Evolutionary conservation across 2,797 vertebrate species (phyloP).

Genomic region (Peromyscus attwateri): DNA sequence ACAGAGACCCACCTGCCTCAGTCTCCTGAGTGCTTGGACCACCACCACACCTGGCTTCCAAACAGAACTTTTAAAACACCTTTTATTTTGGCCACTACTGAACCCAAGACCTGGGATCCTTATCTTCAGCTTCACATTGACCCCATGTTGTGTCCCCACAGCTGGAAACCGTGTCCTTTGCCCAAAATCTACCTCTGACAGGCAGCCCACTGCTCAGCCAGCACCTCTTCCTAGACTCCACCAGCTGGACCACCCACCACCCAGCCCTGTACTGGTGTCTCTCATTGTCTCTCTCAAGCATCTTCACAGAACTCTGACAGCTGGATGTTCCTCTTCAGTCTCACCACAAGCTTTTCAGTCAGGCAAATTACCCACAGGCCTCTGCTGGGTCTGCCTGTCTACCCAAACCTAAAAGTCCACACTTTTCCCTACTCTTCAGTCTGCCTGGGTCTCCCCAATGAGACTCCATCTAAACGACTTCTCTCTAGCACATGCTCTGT

Average conservation of each 20-base stretch:
- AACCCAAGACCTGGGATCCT: background rate
- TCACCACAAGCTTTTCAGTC: background rate
- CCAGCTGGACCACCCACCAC: background rate
- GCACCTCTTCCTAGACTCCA: background rate
- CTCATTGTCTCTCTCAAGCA: background rate
- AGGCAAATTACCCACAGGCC: background rate
- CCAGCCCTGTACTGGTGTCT: background rate
- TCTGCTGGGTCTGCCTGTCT: background rate
- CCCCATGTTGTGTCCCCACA: background rate
- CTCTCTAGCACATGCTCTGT: too few relatives aligned
- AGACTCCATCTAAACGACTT: background rate
- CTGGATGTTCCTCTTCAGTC: background rate
- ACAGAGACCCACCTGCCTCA: background rate
- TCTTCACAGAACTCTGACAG: background rate
- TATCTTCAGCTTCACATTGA: background rate
- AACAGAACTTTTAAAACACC: background rate
- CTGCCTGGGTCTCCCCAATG: background rate
- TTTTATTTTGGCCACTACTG: background rate
- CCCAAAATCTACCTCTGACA: background rate
- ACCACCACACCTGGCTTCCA: background rate
- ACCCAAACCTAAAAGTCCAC: background rate
- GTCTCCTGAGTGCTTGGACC: background rate
- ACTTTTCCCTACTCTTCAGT: background rate
- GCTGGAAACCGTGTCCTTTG: background rate
- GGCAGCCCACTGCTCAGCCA: background rate